Evolutionary conservation across 1,140 invertebrate genomes (phyloP), one percentile per base, ranked within the genome.

Genomic region (Drosophila melanica): DNA sequence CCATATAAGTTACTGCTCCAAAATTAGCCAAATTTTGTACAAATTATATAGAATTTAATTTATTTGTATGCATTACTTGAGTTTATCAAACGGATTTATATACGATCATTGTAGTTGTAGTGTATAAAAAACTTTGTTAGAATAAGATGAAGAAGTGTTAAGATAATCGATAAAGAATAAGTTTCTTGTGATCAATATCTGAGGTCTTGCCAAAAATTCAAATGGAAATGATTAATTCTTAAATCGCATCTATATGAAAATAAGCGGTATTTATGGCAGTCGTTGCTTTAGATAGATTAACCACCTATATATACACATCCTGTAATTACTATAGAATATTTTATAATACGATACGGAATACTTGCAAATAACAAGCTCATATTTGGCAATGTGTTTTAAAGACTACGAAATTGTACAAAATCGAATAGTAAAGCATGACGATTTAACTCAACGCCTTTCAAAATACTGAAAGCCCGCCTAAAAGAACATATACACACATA

Each of bases 121-220:
- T 37, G 50, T 12, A 54, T 51, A 58, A 71, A 47, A 10, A 37
- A 57, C 35, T 45, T 54, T 39, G 23, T 33, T 48, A 51, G 54
- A 55, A 10, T 57, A 72, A 58, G 54, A 9, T 39, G 48, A 58
- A 10, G 35, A 20, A 42, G 42, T 54, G 33, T 42, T 50, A 53
- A 33, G n/a, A 58, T 59, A 42, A 35, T 30, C 48, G 58, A 30
- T 35, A 55, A 39, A 74, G 59, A 37, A 81, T 82, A 82, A 75
- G 53, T 89, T 82, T 89, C 65, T 79, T 87, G 82, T 87, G 84
- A 89, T 87, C 72, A 77, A 86, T 58, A 87, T 82, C 75, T 89
- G 84, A 70, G 82, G 79, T 82, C 84, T 87, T 86, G 75, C 82
- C 82, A 86, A 86, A 82, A 72, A 87, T 77, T 76, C 45, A 73